phyloP scores from a whole-genome alignment of 2,797 vertebrate species.

The Manis crassicaudata region DNA sequence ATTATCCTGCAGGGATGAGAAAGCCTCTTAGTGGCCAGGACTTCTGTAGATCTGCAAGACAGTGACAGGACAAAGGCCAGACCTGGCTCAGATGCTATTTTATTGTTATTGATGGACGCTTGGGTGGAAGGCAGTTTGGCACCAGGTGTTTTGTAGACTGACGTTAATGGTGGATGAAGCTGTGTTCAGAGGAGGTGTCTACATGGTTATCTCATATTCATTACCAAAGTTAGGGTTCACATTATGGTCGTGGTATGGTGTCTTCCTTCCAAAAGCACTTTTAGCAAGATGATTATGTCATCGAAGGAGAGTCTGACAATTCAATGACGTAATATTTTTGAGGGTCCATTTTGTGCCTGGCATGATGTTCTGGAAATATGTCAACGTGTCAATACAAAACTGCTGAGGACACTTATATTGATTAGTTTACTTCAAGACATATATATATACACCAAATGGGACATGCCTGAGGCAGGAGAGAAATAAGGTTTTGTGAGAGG shows the following conservation, averaged over 20 bases:
- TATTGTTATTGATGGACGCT: conserved; percentile 52
- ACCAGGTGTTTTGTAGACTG: not conserved
- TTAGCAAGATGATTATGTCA: not conserved
- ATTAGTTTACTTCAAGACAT: not conserved
- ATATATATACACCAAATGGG: not conserved
- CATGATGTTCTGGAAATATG: not conserved
- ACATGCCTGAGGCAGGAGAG: not conserved
- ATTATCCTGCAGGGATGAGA: conserved; percentile 40
- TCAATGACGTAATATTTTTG: not conserved
- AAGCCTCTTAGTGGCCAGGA: not conserved
- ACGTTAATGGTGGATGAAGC: not conserved
- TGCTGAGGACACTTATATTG: not conserved
- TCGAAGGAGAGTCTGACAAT: not conserved
- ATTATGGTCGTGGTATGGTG: not conserved
- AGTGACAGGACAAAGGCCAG: conserved; percentile 25
- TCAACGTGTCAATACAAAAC: not conserved
- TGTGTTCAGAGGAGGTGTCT: not conserved
- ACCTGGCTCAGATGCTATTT: conserved; percentile 21
- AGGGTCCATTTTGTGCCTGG: not conserved
- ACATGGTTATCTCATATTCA: not conserved
- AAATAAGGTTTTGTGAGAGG: not conserved
- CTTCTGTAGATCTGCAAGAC: not conserved
- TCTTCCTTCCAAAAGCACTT: not conserved
- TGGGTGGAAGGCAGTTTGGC: conserved; percentile 21
- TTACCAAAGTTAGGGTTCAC: conserved; percentile 38